A percentile compares a stretch with the other conserved stretches of the same genome.
Evolutionary conservation across 2,797 vertebrate species (phyloP).

Genomic region (Sebastes vulpes): DNA sequence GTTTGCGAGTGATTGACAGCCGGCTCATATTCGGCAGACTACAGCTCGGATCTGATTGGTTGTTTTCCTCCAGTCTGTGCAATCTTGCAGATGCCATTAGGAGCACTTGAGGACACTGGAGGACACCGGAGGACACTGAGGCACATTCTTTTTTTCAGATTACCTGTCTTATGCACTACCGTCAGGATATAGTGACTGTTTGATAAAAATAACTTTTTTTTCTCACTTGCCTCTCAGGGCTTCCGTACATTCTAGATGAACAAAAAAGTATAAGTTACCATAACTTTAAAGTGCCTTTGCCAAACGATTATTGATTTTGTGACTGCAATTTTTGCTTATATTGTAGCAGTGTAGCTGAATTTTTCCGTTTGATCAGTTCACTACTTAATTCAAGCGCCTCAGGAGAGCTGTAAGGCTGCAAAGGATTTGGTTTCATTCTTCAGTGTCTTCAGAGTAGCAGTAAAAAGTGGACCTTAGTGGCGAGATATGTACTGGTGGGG

Average conservation of each 20-base stretch:
- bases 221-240: background rate
- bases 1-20: no score
- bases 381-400: conserved; percentile 53
- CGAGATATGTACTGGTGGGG: background rate
- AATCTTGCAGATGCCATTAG: no score
- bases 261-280: background rate
- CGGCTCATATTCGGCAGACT: no score
- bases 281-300: conserved; percentile 11
- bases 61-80: no score
- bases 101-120: no score
- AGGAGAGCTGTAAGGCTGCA: conserved; percentile 8
- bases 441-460: background rate
- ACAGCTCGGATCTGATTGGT: no score
- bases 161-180: no score
- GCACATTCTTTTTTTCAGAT: no score
- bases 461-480: background rate
- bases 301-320: conserved; percentile 11
- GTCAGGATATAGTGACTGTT: no score
- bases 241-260: background rate
- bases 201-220: no score
- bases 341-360: conserved; percentile 24
- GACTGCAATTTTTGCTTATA: conserved; percentile 8
- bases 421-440: conserved; percentile 4
- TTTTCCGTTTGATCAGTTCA: conserved; percentile 53
- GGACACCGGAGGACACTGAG: no score